A percentile compares a stretch with the other conserved stretches of the same genome.
Conservation (phyloP, 2,797 vertebrate genomes). For the Alosa sapidissima region DNA sequence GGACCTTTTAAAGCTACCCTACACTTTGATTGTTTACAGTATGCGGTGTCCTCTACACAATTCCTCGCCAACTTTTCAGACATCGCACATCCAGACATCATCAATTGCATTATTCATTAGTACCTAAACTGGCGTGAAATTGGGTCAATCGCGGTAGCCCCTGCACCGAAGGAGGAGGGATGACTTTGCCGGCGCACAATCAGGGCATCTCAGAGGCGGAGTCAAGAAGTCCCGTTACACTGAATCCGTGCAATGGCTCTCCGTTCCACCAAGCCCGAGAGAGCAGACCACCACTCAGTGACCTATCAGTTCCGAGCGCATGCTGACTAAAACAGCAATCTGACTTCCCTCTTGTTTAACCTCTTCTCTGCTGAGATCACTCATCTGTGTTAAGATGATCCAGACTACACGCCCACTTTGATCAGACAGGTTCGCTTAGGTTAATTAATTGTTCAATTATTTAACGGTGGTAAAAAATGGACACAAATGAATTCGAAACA, state of each 20-base stretch:
- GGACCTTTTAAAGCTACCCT: not conserved
- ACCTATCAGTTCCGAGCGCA: slow-evolving; percentile 68
- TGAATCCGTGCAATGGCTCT: slow-evolving; percentile 51
- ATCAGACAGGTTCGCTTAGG: not conserved
- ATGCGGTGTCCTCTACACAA: not conserved
- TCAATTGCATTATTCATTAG: slow-evolving; percentile 14
- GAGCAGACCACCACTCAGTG: slow-evolving; percentile 70
- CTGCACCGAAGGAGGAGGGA: slow-evolving; percentile 17
- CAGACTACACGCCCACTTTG: not conserved
- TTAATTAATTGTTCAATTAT: not conserved
- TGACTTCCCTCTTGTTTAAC: slow-evolving; percentile 66
- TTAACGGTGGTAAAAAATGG: not conserved
- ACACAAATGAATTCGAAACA: not conserved
- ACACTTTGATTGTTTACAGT: slow-evolving; percentile 12
- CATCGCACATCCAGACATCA: slow-evolving; percentile 27
- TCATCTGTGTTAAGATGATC: not conserved
- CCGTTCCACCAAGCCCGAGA: slow-evolving; percentile 44
- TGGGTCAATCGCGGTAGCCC: not conserved
- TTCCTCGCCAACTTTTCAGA: slow-evolving; percentile 32
- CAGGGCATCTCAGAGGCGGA: slow-evolving; percentile 63
- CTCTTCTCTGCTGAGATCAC: slow-evolving; percentile 47
- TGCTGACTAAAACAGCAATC: slow-evolving; percentile 51
- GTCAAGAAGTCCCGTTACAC: slow-evolving; percentile 50
- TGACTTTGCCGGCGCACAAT: slow-evolving; percentile 39
- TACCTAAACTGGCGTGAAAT: slow-evolving; percentile 27